phyloP scores from a whole-genome alignment of 2,797 vertebrate genomes.

The Alfaro cultratus region DNA sequence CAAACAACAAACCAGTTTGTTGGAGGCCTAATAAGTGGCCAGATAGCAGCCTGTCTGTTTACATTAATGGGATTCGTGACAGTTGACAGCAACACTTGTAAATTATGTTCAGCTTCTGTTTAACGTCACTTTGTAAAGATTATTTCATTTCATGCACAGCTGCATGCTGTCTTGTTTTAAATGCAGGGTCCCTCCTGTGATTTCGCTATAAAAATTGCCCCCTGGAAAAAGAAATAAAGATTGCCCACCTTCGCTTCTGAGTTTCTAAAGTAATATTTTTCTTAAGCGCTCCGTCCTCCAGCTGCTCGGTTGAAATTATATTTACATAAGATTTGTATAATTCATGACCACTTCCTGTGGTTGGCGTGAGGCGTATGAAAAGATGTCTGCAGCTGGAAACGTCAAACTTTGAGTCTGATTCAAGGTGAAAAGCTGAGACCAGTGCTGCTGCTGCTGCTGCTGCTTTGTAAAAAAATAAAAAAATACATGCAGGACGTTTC shows the following conservation, averaged over 20 bases:
- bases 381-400: slow-evolving; percentile 8
- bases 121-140: neutral
- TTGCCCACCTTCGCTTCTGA: neutral
- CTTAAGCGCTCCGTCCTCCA: neutral
- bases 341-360: slow-evolving; percentile 10
- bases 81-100: neutral
- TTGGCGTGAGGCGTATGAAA: neutral
- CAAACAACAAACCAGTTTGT: neutral
- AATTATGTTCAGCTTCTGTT: neutral
- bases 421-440: neutral
- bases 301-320: neutral
- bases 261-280: neutral
- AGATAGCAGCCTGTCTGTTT: neutral
- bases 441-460: neutral
- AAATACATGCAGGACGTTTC: neutral
- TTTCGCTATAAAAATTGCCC: neutral
- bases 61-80: neutral
- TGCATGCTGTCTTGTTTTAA: neutral
- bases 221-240: neutral
- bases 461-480: neutral
- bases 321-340: slow-evolving; percentile 7
- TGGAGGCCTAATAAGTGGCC: neutral
- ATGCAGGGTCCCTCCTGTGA: neutral
- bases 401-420: neutral
- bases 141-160: neutral